Evolutionary conservation across 2,797 vertebrate genomes (phyloP).

Genomic region (Steatocranus sp.): DNA sequence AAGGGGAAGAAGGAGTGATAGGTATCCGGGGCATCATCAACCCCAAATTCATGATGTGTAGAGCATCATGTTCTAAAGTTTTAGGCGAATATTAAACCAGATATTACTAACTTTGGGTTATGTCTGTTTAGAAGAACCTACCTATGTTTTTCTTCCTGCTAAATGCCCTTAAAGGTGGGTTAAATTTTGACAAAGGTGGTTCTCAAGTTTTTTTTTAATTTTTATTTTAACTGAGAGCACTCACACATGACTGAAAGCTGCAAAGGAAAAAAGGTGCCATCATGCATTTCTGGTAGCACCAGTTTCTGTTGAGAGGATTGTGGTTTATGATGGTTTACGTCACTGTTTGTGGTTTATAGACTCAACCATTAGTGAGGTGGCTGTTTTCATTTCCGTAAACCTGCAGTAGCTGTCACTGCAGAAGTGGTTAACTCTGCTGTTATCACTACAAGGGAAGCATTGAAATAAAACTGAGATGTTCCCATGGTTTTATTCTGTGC

Average conservation of each 20-base stretch:
- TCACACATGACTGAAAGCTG: not conserved
- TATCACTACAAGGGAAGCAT: not conserved
- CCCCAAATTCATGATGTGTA: not conserved
- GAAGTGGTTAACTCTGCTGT: not conserved
- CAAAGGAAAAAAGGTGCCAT: not conserved
- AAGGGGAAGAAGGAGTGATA: not conserved
- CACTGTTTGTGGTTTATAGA: not conserved
- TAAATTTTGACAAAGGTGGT: not conserved
- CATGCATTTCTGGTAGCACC: not conserved
- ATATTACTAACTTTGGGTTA: not conserved
- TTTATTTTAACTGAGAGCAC: not conserved
- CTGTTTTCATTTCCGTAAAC: not conserved
- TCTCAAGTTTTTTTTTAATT: not conserved
- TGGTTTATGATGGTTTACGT: not conserved
- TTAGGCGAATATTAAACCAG: not conserved
- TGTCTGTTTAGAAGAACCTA: not conserved
- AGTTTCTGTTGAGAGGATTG: not conserved
- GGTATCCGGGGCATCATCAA: not conserved
- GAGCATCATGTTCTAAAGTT: not conserved
- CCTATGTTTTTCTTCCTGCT: not conserved
- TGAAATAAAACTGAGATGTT: not conserved
- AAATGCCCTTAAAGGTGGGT: not conserved
- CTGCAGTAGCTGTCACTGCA: not conserved
- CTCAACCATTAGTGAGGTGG: not conserved
- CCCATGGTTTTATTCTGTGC: not conserved